phyloP scores from a whole-genome alignment of 2,113 vertebrate genomes.

The rat (Rattus norvegicus) region GRCr8 NC_086028.1:53385001-53385500 shows the following conservation, averaged over 20 bases:
- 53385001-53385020: neutral
- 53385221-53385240: constrained; percentile 81
- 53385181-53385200: constrained; percentile 84
- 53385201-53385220: constrained; percentile 77
- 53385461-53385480: neutral
- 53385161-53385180: constrained; percentile 77
- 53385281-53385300: constrained; percentile 68
- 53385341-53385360: constrained; percentile 37
- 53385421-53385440: neutral
- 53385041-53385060: neutral
- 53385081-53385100: neutral
- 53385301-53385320: constrained; percentile 71
- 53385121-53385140: constrained; percentile 66
- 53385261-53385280: constrained; percentile 60
- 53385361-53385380: constrained; percentile 49
- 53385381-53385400: constrained; percentile 54
- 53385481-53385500: constrained; percentile 25
- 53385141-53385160: constrained; percentile 72
- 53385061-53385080: constrained; percentile 41
- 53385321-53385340: constrained; percentile 62
- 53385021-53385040: neutral
- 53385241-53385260: constrained; percentile 78
- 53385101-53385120: neutral
- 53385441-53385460: constrained; percentile 33
- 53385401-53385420: constrained; percentile 41